Percentiles rank a stretch among this genome's conserved stretches.
Evolutionary conservation across 2,888 invertebrate genomes (phyloP).

Genomic region (Agrilus biguttatus): DNA sequence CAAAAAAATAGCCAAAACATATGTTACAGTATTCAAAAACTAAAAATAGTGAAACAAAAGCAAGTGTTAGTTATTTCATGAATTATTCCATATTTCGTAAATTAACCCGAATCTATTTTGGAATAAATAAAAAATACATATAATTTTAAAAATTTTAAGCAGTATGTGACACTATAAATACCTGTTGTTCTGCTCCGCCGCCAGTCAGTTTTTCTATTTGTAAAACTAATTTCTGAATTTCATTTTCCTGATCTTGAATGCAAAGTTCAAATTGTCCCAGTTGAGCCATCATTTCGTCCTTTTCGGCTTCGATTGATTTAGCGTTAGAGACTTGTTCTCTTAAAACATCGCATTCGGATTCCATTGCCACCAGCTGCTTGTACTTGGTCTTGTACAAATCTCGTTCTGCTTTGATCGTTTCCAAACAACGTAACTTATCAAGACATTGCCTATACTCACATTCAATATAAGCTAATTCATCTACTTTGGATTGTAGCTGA

Average conservation of each 20-base stretch:
- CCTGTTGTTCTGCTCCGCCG: conserved; percentile 24
- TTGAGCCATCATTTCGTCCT: conserved; percentile 33
- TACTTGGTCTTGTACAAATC: conserved; percentile 24
- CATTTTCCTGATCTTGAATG: conserved; percentile 41
- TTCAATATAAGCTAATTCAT: conserved; percentile 21
- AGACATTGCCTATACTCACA: conserved; percentile 20
- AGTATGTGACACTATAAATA: conserved; percentile 10
- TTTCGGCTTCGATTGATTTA: conserved; percentile 31
- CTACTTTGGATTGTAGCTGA: conserved; percentile 14
- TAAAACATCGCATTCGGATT: conserved; percentile 19
- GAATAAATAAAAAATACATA: no score
- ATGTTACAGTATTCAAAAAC: no score
- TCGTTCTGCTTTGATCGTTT: conserved; percentile 20
- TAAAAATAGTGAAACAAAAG: no score
- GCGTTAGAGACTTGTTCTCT: conserved; percentile 19
- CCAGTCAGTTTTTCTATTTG: conserved; percentile 37
- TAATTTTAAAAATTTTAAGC: no score
- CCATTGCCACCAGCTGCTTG: conserved; percentile 18
- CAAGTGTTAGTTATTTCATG: no score
- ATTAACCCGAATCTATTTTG: no score
- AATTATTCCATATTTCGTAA: no score
- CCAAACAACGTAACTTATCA: conserved; percentile 16
- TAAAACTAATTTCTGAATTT: conserved; percentile 36
- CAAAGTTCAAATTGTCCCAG: conserved; percentile 38
- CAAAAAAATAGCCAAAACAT: no score